These are phyloP conservation scores for Oostethus manadensis DNA, from an alignment of 2,113 vertebrate genomes.

Conservation along the genomic window DNA sequence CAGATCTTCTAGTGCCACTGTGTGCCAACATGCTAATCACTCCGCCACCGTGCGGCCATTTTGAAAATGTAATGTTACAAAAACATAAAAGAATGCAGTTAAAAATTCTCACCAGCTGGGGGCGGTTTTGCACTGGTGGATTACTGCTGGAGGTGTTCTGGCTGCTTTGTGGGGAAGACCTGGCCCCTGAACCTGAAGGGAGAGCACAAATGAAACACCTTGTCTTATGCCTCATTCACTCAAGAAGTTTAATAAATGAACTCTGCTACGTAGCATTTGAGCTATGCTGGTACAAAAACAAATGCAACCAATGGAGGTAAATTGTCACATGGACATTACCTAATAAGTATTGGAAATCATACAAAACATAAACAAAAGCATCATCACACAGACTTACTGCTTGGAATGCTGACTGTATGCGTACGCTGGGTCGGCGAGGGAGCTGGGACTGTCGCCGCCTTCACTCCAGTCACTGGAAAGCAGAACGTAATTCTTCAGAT, in stretches of 20 bases:
- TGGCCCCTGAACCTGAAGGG: constrained; percentile 44
- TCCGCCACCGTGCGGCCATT: too few species aligned
- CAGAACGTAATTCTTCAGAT: constrained; percentile 11
- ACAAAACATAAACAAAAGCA: too few species aligned
- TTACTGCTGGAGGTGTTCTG: constrained; percentile 37
- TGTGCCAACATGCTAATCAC: too few species aligned
- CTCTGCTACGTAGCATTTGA: too few species aligned
- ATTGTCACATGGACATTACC: too few species aligned
- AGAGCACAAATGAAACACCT: constrained; percentile 7
- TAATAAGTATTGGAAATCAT: too few species aligned
- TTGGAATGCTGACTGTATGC: constrained; percentile 46
- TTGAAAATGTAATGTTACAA: neutral
- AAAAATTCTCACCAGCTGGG: constrained; percentile 54
- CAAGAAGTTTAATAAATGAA: too few species aligned
- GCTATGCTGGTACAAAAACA: too few species aligned
- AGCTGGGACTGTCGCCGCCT: constrained; percentile 47
- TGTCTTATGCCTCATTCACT: too few species aligned
- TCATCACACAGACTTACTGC: constrained; percentile 49
- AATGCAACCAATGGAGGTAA: too few species aligned
- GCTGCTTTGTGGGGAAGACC: constrained; percentile 57
- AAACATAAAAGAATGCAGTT: constrained; percentile 4
- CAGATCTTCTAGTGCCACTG: too few species aligned
- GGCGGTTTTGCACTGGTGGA: constrained; percentile 64
- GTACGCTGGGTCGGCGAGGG: constrained; percentile 47
- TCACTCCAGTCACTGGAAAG: constrained; percentile 70